Conservation (phyloP, 2,113 vertebrate species). For the Dicrurus megarhynchus region DNA sequence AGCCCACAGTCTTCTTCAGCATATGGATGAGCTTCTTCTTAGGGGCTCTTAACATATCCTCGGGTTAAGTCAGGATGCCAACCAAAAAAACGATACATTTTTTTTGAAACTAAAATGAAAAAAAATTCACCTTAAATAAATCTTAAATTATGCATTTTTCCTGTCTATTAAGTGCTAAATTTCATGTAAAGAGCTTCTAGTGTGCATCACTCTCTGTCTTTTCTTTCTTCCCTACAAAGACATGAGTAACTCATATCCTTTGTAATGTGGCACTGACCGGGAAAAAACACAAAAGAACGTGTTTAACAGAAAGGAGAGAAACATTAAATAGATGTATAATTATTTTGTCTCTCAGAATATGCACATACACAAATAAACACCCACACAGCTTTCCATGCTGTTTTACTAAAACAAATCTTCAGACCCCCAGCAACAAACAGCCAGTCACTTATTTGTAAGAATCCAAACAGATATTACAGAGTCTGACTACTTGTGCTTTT, state of each 20-base stretch:
- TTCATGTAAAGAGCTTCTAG: background rate
- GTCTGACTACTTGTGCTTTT: slow-evolving; percentile 5
- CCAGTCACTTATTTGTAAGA: background rate
- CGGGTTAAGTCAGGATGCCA: background rate
- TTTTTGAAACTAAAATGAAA: background rate
- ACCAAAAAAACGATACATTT: background rate
- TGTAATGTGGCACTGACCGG: background rate
- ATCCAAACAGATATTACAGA: background rate
- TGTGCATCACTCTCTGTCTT: background rate
- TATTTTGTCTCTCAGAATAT: background rate
- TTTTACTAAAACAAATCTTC: slow-evolving; percentile 28
- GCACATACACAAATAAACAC: background rate
- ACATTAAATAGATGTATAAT: background rate
- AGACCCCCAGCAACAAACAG: background rate
- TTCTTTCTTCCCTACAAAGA: background rate
- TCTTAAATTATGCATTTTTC: background rate
- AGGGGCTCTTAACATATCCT: background rate
- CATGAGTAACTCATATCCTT: background rate
- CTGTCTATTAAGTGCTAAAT: background rate
- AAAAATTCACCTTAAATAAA: background rate
- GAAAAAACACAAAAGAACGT: background rate
- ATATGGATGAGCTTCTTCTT: background rate
- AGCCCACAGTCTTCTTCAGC: background rate
- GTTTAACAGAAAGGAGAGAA: background rate
- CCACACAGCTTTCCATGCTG: background rate